Evolutionary conservation across 2,888 invertebrate genomes (phyloP).

Genomic region (Ornithoptera priamus): DNA sequence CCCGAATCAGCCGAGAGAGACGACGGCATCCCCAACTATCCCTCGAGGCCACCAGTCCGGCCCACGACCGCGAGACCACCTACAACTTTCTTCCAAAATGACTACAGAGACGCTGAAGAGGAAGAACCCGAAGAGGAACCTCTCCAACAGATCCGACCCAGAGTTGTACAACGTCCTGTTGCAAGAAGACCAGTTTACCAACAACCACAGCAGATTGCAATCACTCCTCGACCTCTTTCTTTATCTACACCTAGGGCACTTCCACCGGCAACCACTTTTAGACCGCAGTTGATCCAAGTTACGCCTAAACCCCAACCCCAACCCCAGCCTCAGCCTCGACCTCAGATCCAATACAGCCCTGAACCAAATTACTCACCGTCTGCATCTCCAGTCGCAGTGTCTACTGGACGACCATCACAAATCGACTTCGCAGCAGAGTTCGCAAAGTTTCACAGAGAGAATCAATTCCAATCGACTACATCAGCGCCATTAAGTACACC

Average conservation of each 20-base stretch:
- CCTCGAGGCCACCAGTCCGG: slow-evolving; percentile 67
- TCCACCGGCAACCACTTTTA: slow-evolving; percentile 84
- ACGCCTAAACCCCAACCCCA: slow-evolving; percentile 71
- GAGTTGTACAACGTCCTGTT: slow-evolving; percentile 69
- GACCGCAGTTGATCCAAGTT: slow-evolving; percentile 81
- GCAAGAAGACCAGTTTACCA: slow-evolving; percentile 69
- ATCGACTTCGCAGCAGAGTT: slow-evolving; percentile 88
- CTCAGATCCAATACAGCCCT: slow-evolving; percentile 63
- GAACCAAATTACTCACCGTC: slow-evolving; percentile 67
- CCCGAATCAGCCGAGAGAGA: slow-evolving; percentile 81
- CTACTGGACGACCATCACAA: slow-evolving; percentile 56
- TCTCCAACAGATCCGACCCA: slow-evolving; percentile 68
- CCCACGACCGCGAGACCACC: slow-evolving; percentile 78
- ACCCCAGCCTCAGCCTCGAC: slow-evolving; percentile 24
- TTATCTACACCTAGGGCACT: slow-evolving; percentile 73
- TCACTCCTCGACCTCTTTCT: slow-evolving; percentile 81
- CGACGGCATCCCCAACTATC: slow-evolving; percentile 83
- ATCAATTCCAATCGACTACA: slow-evolving; percentile 80
- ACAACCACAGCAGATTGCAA: slow-evolving; percentile 75
- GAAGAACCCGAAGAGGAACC: slow-evolving; percentile 80
- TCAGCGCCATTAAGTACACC: slow-evolving; percentile 56
- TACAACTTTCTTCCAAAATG: slow-evolving; percentile 86
- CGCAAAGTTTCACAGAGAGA: slow-evolving; percentile 85
- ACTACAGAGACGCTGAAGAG: slow-evolving; percentile 83
- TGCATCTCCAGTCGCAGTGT: slow-evolving; percentile 53